Evolutionary conservation across 2,797 vertebrate species (phyloP), one percentile per base, ranked within the genome.

Genomic region (Chromobotia macracanthus): DNA sequence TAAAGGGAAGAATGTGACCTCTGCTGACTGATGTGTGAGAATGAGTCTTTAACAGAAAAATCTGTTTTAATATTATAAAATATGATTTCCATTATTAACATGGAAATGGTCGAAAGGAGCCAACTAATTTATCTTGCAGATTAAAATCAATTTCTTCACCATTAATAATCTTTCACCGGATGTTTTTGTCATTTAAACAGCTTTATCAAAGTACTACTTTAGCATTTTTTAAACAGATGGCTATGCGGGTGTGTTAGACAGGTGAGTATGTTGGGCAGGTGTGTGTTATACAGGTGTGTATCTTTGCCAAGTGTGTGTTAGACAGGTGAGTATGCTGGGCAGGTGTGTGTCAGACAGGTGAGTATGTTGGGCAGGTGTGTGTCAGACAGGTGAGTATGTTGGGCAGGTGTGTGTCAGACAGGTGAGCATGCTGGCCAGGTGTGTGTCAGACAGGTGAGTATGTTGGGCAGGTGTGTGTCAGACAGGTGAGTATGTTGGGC

Each of bases 281-380:
- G 56, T 70, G 64, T 78, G 21, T 77, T 77, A 60, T n/a, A 63
- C 35, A 69, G 35, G 35, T 63, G 16, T 15, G 46, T n/a, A 18
- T 38, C 2, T 55, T 55, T 4, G 12, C 4, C 48, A 50, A 13
- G 48, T 6, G 41, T 51, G 46, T 53, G 38, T 46, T 75, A 44
- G 13, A 16, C 48, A 35, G 60, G 23, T 35, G 38, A 7, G 25
- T 18, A 6, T 31, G 3, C 16, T 50, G 16, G 2, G 16, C 48
- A 50, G 48, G 48, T 50, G 48, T 50, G 64, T 78, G 35, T 55
- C 63, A 75, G 71, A 60, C 65, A 61, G 63, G 66, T 28, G 64
- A 38, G 79, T 55, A 10, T 63, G 48, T 66, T 66, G 55, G 18
- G 80, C 60, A 74, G 66, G 71, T 75, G 65, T 71, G 56, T 79